Conservation (phyloP, 92 coral and sea anemone species). For the Epizoanthus scotinus region DNA sequence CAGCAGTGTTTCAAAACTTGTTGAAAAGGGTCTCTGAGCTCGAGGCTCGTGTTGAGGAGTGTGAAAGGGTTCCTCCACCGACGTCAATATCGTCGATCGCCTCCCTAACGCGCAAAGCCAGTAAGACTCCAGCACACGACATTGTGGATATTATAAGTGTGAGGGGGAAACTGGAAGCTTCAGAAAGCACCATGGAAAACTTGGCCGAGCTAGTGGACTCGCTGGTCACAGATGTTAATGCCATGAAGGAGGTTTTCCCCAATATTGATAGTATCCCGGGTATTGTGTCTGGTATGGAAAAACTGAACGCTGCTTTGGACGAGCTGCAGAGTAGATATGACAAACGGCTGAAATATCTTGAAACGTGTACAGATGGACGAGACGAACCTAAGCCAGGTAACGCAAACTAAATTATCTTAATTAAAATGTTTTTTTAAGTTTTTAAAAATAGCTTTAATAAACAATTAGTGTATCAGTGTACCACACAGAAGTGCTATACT, state of each 20-base stretch:
- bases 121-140: slow-evolving; percentile 93
- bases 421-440: too few relatives aligned
- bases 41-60: slow-evolving; percentile 73
- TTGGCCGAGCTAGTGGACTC: slow-evolving; percentile 85
- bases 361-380: not conserved
- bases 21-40: slow-evolving; percentile 69
- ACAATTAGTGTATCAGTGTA: too few relatives aligned
- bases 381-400: not conserved
- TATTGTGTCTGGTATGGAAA: not conserved
- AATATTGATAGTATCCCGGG: slow-evolving; percentile 18
- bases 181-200: slow-evolving; percentile 76
- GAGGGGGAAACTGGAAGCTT: slow-evolving; percentile 78
- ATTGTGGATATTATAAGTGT: slow-evolving; percentile 81
- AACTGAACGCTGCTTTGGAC: slow-evolving; percentile 14
- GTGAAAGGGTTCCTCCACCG: slow-evolving; percentile 56
- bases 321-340: not conserved
- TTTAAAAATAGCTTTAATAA: too few relatives aligned
- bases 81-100: slow-evolving; percentile 58
- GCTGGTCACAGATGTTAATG: slow-evolving; percentile 63
- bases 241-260: slow-evolving; percentile 52
- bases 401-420: not conserved
- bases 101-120: slow-evolving; percentile 73
- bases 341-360: slow-evolving; percentile 18
- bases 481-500: too few relatives aligned
- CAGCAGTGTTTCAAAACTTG: slow-evolving; percentile 52